These are phyloP conservation scores for Prionchulus punctatus DNA, from an alignment of 2,888 invertebrate genomes.

Conservation along the genomic window DNA sequence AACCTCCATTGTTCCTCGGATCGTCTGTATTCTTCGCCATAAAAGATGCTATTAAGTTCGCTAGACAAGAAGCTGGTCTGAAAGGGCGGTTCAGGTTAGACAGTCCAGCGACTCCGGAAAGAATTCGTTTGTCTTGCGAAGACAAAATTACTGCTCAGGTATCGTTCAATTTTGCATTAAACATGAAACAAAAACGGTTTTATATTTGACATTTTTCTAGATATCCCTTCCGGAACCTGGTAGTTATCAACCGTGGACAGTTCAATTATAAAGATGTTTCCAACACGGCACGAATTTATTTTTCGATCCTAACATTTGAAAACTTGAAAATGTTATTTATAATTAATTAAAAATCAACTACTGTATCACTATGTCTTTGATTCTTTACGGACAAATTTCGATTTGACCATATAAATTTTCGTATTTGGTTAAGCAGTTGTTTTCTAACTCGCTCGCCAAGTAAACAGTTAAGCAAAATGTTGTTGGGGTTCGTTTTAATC, in stretches of 20 bases:
- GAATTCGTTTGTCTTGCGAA: conserved; percentile 67
- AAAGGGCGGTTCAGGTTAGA: conserved; percentile 41
- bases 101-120: conserved; percentile 67
- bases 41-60: conserved; percentile 56
- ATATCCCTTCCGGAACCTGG: neutral
- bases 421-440: too few relatives aligned
- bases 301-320: too few relatives aligned
- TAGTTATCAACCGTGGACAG: neutral
- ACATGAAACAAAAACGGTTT: neutral
- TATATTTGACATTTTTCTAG: neutral
- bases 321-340: too few relatives aligned
- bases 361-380: too few relatives aligned
- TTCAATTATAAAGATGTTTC: neutral
- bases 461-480: too few relatives aligned
- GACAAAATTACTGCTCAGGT: conserved; percentile 66
- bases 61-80: conserved; percentile 52
- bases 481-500: too few relatives aligned
- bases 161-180: neutral
- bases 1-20: conserved; percentile 79
- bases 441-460: too few relatives aligned
- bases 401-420: too few relatives aligned
- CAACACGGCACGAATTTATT: too few relatives aligned
- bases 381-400: too few relatives aligned
- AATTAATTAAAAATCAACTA: too few relatives aligned
- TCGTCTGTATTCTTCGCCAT: conserved; percentile 70